These are phyloP conservation scores for Apocheima hispidaria DNA, from an alignment of 2,888 invertebrate species.

Conservation along the genomic window DNA sequence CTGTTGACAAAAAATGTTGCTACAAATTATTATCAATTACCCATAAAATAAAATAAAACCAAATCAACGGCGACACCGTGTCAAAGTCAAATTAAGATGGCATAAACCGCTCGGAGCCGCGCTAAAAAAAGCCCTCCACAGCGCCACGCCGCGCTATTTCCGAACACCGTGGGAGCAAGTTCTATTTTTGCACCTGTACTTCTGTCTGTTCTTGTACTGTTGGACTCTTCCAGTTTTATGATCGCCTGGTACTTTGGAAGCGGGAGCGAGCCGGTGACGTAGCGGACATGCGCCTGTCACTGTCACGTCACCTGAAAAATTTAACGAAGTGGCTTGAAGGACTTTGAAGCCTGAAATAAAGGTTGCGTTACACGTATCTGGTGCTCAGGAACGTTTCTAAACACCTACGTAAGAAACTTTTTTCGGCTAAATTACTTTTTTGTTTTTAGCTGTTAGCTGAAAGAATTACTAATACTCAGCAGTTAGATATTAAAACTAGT, in stretches of 20 bases:
- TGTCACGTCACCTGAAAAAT: constrained; percentile 57
- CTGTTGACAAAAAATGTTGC: too few relatives aligned
- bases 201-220: constrained; percentile 14
- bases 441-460: too few relatives aligned
- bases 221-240: constrained; percentile 61
- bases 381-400: neutral
- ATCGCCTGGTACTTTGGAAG: constrained; percentile 75
- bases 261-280: constrained; percentile 80
- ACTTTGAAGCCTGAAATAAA: constrained; percentile 23
- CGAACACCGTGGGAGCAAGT: constrained; percentile 66
- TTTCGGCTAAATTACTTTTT: too few relatives aligned
- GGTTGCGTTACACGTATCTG: constrained; percentile 1
- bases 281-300: constrained; percentile 77
- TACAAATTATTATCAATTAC: neutral
- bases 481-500: too few relatives aligned
- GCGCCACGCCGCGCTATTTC: constrained; percentile 63
- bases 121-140: constrained; percentile 55
- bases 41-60: constrained; percentile 4
- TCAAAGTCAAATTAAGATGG: constrained; percentile 37
- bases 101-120: constrained; percentile 45
- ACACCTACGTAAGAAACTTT: too few relatives aligned
- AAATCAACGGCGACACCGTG: neutral
- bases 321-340: constrained; percentile 26
- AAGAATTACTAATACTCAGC: too few relatives aligned
- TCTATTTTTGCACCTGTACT: constrained; percentile 76